phyloP scores from a whole-genome alignment of 2,113 vertebrate genomes.

The Dasyornis broadbenti region DNA sequence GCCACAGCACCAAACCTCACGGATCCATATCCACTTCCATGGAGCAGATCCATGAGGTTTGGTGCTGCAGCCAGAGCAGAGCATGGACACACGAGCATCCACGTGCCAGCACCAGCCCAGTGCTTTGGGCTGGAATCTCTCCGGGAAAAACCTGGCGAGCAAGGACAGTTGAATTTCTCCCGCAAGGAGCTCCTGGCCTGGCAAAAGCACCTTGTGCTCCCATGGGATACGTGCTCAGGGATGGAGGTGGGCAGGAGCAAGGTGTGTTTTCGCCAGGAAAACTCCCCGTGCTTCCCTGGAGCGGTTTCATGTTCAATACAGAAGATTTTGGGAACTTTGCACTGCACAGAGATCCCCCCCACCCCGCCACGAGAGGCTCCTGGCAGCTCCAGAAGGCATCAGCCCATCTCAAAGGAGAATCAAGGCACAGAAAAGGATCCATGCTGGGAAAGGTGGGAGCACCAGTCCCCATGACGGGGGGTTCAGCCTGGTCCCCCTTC shows the following conservation, averaged over 20 bases:
- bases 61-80: background rate
- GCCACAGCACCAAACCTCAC: background rate
- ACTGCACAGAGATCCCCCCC: background rate
- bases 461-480: background rate
- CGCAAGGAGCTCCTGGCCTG: background rate
- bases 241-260: background rate
- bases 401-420: background rate
- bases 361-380: fast-evolving
- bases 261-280: background rate
- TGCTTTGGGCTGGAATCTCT: background rate
- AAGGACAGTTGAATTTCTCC: background rate
- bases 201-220: background rate
- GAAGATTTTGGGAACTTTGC: background rate
- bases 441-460: background rate
- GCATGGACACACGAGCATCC: fast-evolving
- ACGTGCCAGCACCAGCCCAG: background rate
- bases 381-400: background rate
- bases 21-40: background rate
- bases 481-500: background rate
- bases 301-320: fast-evolving
- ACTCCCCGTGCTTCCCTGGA: background rate
- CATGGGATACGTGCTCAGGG: fast-evolving
- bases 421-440: background rate
- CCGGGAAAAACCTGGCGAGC: fast-evolving
- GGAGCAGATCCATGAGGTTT: background rate